Evolutionary conservation across 2,888 invertebrate species (phyloP), one percentile per base, ranked within the genome.

Genomic region (Orchesella flavescens): DNA sequence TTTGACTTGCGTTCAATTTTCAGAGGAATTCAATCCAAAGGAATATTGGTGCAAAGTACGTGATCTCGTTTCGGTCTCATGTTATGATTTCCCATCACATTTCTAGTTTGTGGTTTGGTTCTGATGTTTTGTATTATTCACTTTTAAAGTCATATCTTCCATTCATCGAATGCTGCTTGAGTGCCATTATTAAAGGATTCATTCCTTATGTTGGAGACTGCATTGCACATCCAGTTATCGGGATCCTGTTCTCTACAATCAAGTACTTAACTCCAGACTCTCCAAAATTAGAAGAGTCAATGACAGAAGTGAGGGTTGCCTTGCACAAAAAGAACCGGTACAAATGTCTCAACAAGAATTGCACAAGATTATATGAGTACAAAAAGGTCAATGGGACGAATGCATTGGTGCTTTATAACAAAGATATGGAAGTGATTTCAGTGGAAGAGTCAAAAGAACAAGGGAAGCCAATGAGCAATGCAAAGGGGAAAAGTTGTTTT

Each of bases 191-290:
- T 1, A 34, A 21, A 15, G 57, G 46, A 4, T 13, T 69, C 2
- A 55, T 78, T 43, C 77, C 77, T 1, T 78, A 78, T 34, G 57
- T 55, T 17, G 69, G 59, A 17, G 57, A 78, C 44, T 78, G 77
- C 44, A 43, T 57, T 53, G 34, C 46, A 15, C 19, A 21, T 43
- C 77, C 77, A 10, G 17, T n/a, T 13, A 5, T 69, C 19, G 77
- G 59, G 44, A 68, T 78, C 44, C 21, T 78, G n/a, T 61, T 78
- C 46, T 17, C 19, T 12, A 43, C 57, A 1, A 17, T 78, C 12
- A 78, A 34, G 43, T 43, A 59, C 21, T 1, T 78, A 7, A 44
- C 77, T 9, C 77, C 77, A 1, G 57, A 69, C 12, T 53, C 69
- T 21, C 68, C 77, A 5, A 1, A n/a, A 15, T 0, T 57, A 3